Conservation (phyloP, 2,888 invertebrate species). For the Meloe dianella region DNA sequence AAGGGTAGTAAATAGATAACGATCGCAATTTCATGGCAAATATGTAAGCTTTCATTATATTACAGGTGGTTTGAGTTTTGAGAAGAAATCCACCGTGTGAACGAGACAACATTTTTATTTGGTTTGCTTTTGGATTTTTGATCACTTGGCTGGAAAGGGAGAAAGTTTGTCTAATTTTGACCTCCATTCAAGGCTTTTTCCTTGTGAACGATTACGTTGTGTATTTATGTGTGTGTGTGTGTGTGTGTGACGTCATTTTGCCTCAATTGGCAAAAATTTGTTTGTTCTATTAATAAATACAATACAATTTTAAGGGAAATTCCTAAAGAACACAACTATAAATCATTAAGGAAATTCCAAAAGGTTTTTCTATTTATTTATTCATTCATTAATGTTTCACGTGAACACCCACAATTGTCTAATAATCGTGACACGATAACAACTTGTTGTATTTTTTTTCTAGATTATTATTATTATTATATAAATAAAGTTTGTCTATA, state of each 20-base stretch:
- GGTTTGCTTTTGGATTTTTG: not conserved
- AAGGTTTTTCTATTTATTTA: not conserved
- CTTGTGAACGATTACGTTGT: not conserved
- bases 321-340: not conserved
- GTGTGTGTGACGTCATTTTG: conserved; percentile 1
- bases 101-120: not conserved
- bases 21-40: too few species aligned
- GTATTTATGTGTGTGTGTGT: too few species aligned
- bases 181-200: conserved; percentile 11
- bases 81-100: not conserved
- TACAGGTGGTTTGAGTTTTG: conserved; percentile 1
- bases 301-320: too few species aligned
- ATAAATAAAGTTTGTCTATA: conserved; percentile 1
- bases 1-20: too few species aligned
- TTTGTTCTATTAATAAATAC: too few species aligned
- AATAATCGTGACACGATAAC: conserved; percentile 12
- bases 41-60: not conserved
- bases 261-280: too few species aligned
- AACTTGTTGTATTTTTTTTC: not conserved
- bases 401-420: conserved; percentile 4
- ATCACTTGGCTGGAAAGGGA: not conserved
- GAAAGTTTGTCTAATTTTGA: conserved; percentile 9
- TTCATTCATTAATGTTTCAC: conserved; percentile 3
- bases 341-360: not conserved
- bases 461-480: not conserved